phyloP scores from a whole-genome alignment of 2,888 invertebrate species.

The Sympetrum striolatum region DNA sequence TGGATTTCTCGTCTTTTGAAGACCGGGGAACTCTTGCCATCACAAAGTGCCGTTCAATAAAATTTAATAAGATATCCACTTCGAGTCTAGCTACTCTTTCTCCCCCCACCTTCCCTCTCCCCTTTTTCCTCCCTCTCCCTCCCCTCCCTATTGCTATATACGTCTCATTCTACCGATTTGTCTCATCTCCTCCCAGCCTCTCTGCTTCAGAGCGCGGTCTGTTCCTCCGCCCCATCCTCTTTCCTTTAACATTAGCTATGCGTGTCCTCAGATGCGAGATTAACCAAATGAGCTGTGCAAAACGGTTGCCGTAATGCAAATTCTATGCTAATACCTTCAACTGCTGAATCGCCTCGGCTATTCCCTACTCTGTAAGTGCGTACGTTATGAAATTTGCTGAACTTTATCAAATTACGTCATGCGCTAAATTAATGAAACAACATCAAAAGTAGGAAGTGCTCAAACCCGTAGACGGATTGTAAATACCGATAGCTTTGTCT shows the following conservation, averaged over 20 bases:
- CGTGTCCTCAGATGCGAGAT: slow-evolving; percentile 50
- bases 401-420: too few species aligned
- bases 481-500: too few species aligned
- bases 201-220: neutral
- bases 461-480: too few species aligned
- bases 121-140: neutral
- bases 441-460: too few species aligned
- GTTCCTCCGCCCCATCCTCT: slow-evolving; percentile 45
- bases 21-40: slow-evolving; percentile 36
- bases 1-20: slow-evolving; percentile 41
- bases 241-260: slow-evolving; percentile 56
- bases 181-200: slow-evolving; percentile 47
- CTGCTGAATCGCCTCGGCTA: too few species aligned
- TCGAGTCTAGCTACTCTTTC: slow-evolving; percentile 55
- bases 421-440: too few species aligned
- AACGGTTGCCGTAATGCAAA: too few species aligned
- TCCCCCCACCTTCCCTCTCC: slow-evolving; percentile 51
- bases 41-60: slow-evolving; percentile 41
- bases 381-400: too few species aligned
- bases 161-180: neutral
- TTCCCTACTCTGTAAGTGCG: too few species aligned
- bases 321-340: too few species aligned
- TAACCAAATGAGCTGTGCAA: too few species aligned
- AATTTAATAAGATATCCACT: slow-evolving; percentile 41
- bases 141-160: neutral